phyloP scores from a whole-genome alignment of 1,140 invertebrate genomes.

The Metaphire vulgaris region DNA sequence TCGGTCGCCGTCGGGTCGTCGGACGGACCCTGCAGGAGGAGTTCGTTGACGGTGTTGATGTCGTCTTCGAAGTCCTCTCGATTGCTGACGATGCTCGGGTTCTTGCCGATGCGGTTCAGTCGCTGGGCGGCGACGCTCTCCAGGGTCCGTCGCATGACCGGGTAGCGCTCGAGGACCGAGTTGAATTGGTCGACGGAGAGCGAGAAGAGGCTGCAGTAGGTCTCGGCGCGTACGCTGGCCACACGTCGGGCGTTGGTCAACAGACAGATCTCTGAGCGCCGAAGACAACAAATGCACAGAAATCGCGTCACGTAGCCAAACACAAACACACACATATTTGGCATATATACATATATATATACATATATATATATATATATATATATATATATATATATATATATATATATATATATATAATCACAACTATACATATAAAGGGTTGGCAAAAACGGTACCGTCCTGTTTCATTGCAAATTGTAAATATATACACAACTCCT shows the following conservation, averaged over 20 bases:
- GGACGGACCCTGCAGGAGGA: constrained; percentile 23
- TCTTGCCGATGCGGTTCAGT: constrained; percentile 96
- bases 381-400: not conserved
- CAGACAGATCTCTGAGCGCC: constrained; percentile 81
- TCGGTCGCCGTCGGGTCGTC: not conserved
- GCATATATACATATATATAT: not conserved
- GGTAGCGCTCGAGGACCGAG: constrained; percentile 92
- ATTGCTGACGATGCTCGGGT: constrained; percentile 88
- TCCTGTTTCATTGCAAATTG: no score
- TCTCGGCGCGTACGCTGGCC: constrained; percentile 91
- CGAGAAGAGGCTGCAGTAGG: constrained; percentile 97
- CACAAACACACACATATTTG: no score
- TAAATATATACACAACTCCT: no score
- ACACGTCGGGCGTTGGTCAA: constrained; percentile 88
- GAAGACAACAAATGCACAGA: no score
- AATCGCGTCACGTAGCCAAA: no score
- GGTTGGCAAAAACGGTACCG: no score
- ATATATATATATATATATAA: no score
- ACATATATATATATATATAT: constrained; percentile 1
- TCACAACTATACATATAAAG: no score
- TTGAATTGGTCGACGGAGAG: constrained; percentile 96
- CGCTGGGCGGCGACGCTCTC: constrained; percentile 96
- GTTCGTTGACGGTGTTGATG: constrained; percentile 47
- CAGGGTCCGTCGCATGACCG: constrained; percentile 95
- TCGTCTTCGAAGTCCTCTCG: constrained; percentile 60